These are phyloP conservation scores for Pelobates cultripes DNA, from an alignment of 2,797 vertebrate genomes.

Conservation along the genomic window DNA sequence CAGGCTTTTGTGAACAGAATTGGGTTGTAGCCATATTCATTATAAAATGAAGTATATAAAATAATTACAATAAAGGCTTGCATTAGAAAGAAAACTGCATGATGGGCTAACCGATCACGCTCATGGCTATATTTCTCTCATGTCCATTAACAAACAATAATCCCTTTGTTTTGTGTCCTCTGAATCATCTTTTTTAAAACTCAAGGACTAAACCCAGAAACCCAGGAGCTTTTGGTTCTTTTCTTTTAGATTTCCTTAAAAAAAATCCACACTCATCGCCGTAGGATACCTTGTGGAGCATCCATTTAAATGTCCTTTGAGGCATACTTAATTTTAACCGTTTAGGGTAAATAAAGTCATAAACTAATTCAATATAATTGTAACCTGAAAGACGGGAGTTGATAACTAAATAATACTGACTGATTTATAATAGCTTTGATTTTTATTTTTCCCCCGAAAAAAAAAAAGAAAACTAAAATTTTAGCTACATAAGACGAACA, in stretches of 20 bases:
- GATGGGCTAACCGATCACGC: background rate
- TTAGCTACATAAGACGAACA: too few relatives aligned
- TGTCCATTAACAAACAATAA: slow-evolving; percentile 24
- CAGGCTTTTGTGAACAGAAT: too few relatives aligned
- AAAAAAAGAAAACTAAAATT: too few relatives aligned
- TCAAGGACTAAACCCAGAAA: background rate
- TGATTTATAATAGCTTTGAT: too few relatives aligned
- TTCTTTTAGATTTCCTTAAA: background rate
- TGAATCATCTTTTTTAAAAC: slow-evolving; percentile 3
- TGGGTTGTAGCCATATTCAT: background rate
- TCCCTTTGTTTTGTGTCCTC: slow-evolving; percentile 7
- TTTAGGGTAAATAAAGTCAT: too few relatives aligned
- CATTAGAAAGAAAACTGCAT: background rate
- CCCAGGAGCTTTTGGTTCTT: background rate
- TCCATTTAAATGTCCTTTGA: background rate
- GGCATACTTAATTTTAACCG: too few relatives aligned
- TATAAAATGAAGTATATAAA: background rate
- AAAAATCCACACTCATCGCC: background rate
- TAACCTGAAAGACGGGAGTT: too few relatives aligned
- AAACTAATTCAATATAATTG: too few relatives aligned
- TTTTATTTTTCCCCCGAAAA: too few relatives aligned
- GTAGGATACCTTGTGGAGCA: background rate
- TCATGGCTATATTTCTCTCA: background rate
- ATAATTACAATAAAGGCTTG: background rate
- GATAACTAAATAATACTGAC: too few relatives aligned